Conservation (phyloP, 1,140 invertebrate species). For the Bacillus rossius region DNA sequence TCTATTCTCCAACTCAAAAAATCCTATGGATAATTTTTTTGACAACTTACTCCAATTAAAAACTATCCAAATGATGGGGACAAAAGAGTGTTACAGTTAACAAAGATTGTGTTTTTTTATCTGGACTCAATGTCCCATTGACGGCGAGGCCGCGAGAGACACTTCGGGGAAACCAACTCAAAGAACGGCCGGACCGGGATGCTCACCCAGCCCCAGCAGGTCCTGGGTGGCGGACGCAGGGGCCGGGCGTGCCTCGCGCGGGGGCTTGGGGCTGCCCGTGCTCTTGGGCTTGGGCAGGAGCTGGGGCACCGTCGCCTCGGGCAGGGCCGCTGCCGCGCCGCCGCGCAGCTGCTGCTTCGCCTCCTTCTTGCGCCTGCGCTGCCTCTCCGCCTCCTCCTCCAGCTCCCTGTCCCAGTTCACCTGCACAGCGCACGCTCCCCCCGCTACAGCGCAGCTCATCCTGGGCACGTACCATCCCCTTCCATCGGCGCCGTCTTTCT, state of each 20-base stretch:
- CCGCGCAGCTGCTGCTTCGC: constrained; percentile 37
- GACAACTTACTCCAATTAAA: too few species aligned
- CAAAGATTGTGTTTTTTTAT: too few species aligned
- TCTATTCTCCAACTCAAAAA: too few species aligned
- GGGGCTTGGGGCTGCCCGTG: constrained; percentile 16
- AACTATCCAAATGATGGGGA: too few species aligned
- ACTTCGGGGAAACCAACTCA: too few species aligned
- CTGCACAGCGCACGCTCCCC: constrained; percentile 26
- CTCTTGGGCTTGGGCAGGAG: constrained; percentile 23
- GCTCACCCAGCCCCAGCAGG: constrained; percentile 55
- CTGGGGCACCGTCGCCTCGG: constrained; percentile 10
- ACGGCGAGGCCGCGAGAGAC: too few species aligned
- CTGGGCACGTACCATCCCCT: too few species aligned
- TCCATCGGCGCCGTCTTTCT: too few species aligned
- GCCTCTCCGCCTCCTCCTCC: constrained; percentile 77
- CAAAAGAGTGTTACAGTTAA: too few species aligned
- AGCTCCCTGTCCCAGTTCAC: constrained; percentile 75
- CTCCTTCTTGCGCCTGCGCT: constrained; percentile 72
- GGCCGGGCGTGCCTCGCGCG: constrained; percentile 7
- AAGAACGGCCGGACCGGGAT: too few species aligned
- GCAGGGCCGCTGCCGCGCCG: constrained; percentile 35
- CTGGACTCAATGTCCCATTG: too few species aligned
- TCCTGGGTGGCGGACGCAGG: constrained; percentile 41
- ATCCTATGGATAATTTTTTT: neutral
- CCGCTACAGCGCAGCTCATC: too few species aligned